These are phyloP conservation scores for Tetropium fuscum DNA, from an alignment of 2,888 invertebrate genomes.

Conservation along the genomic window DNA sequence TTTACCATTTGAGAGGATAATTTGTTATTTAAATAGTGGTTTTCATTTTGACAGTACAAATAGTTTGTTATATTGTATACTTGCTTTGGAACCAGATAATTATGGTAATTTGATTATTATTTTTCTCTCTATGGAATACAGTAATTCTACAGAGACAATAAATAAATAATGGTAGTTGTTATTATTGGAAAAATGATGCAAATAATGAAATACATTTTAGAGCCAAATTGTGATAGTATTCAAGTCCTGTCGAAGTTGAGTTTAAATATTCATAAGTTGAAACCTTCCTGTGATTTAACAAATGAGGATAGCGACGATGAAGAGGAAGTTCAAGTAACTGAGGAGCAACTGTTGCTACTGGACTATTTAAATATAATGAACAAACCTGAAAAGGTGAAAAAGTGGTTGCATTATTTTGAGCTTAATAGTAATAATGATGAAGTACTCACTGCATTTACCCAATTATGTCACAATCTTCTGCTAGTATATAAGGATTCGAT, in stretches of 20 bases:
- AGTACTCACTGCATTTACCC: conserved; percentile 57
- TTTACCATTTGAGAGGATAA: conserved; percentile 66
- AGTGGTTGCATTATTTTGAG: conserved; percentile 68
- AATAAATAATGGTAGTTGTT: no score
- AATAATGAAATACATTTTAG: no score
- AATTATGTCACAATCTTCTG: conserved; percentile 86
- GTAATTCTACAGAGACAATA: no score
- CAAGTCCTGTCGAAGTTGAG: conserved; percentile 70
- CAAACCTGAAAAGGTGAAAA: conserved; percentile 62
- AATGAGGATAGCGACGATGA: conserved; percentile 70
- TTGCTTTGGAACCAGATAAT: conserved; percentile 75
- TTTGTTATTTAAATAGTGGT: conserved; percentile 59
- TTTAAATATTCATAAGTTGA: conserved; percentile 61
- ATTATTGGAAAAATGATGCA: no score
- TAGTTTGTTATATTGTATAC: conserved; percentile 75
- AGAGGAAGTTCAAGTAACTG: conserved; percentile 67
- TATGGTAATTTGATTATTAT: no score
- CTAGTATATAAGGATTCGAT: conserved; percentile 85
- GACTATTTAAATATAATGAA: conserved; percentile 62
- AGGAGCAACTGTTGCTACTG: conserved; percentile 57
- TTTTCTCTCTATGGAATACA: no score
- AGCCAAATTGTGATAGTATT: conserved; percentile 67
- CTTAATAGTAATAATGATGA: conserved; percentile 59
- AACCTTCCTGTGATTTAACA: conserved; percentile 62
- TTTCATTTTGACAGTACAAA: conserved; percentile 66